Evolutionary conservation across 2,113 vertebrate genomes (phyloP), one percentile per base, ranked within the genome.

Genomic region (Eudyptes chrysolophus): DNA sequence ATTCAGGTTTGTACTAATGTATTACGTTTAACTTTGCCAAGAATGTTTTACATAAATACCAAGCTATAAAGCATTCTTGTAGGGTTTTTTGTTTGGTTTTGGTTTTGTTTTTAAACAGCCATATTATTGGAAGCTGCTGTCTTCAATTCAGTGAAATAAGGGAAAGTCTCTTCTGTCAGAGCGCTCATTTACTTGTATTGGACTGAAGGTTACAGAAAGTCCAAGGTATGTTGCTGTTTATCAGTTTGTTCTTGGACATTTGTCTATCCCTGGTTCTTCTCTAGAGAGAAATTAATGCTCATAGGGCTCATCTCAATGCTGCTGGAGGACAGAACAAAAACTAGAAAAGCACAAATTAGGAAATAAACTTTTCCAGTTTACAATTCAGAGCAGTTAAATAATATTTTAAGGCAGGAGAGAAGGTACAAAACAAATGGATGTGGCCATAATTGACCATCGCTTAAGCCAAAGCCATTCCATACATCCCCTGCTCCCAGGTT

Each of bases 1-100:
- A 94, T 96, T 94, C 82, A 94, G 84, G 95, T 97, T 96, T 98
- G 96, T 98, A 98, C 98, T 98, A 98, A 98, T 96, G 95, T 97
- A 96, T 97, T 70, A 90, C 19, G 52, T 94, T 90, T 98, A 86
- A 97, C 94, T 96, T 96, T 96, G 96, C 96, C 95, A 97, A 97
- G 97, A 96, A 96, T 81, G 97, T 98, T 98, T 98, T 97, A 95
- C 97, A 97, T 96, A 97, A 92, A 93, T 84, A 85, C 82, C 76
- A 32, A 82, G 76, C 84, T 89, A 32, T 54, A 55, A 94, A 92
- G 85, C 70, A 32, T 71, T 76, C 85, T 84, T 57, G 76, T 68
- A 87, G 76, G 87, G 40, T 2, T 52, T 88, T 79, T 74, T 94
- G 24, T 90, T 93, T 44, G 87, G 74, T 49, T 83, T 66, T 75